Evolutionary conservation across 2,113 vertebrate species (phyloP), one percentile per base, ranked within the genome.

Genomic region (Zosterops lateralis): DNA sequence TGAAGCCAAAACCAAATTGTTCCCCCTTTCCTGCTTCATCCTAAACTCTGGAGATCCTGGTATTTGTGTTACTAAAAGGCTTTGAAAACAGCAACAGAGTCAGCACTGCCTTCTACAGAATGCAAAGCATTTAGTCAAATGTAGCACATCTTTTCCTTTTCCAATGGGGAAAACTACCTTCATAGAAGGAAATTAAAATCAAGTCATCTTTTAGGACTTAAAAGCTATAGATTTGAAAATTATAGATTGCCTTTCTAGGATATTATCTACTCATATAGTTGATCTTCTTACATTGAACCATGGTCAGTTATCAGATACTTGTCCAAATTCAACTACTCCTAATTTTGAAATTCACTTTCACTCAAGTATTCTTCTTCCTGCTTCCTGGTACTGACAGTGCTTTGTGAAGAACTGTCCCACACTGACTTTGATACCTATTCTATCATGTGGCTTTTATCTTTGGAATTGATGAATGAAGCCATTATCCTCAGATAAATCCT

Each of bases 401-500:
- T 74, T 31, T 73, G 71, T 75, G 65, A 68, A 79, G n/a, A 79
- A 17, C 45, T 51, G 6, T 48, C 31, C 62, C 64, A 68, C 40
- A 10, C 32, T 1, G 4, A 56, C 42, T 93, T 61, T 57, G 21
- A 21, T 71, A 58, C 20, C 32, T 78, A 1, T 51, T 78, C 57
- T 60, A 36, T 45, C 12, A 18, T 34, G 20, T 58, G 60, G 14
- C 47, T 79, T 90, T 90, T 45, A 58, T 85, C 54, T 91, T 66
- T 70, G 40, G 60, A 48, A 42, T 6, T 92, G 75, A 61, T 70
- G 32, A 66, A 64, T 70, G 31, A 86, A 70, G 31, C n/a, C 40
- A 18, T 79, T 90, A 65, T 73, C n/a, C 25, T 72, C 71, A 62
- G 45, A 74, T 42, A 65, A 92, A 84, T 77, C 78, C 79, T 38